A percentile compares a stretch with the other conserved stretches of the same genome.
Evolutionary conservation across 1,140 invertebrate species (phyloP).

Genomic region (Bombus polaris): DNA sequence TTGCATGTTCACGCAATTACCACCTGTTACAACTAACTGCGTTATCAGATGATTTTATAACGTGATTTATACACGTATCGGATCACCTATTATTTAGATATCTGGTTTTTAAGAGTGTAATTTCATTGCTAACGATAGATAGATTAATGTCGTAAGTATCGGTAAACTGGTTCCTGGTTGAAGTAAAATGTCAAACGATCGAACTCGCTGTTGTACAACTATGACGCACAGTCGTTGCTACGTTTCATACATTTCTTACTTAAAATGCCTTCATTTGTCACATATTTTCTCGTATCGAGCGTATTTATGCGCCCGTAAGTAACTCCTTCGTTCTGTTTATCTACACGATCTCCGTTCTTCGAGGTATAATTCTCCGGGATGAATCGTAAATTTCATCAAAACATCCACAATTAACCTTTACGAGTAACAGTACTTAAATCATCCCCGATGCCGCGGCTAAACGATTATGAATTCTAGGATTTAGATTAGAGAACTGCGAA

Average conservation of each 20-base stretch:
- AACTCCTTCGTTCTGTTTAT: not conserved
- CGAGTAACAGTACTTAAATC: not conserved
- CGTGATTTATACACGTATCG: not conserved
- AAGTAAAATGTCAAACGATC: constrained; percentile 19
- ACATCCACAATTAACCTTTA: constrained; percentile 12
- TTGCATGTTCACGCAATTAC: constrained; percentile 3
- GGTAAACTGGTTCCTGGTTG: constrained; percentile 10
- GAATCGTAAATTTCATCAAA: constrained; percentile 18
- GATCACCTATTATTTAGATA: constrained; percentile 24
- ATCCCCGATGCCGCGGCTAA: not conserved
- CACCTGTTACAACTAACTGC: not conserved
- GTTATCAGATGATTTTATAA: constrained; percentile 10
- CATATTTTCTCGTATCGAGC: not conserved
- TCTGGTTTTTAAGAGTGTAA: not conserved
- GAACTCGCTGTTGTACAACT: not conserved
- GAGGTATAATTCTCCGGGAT: not conserved
- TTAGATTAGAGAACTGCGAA: not conserved
- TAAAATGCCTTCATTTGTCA: constrained; percentile 8
- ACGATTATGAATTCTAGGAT: not conserved
- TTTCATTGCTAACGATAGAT: not conserved
- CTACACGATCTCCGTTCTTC: not conserved
- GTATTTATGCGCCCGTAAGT: not conserved
- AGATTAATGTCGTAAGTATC: constrained; percentile 7
- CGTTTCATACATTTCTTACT: not conserved
- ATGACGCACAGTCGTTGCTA: not conserved